A percentile compares a stretch with the other conserved stretches of the same genome.
Conservation (phyloP, 2,113 vertebrate species). For the Macquaria australasica region DNA sequence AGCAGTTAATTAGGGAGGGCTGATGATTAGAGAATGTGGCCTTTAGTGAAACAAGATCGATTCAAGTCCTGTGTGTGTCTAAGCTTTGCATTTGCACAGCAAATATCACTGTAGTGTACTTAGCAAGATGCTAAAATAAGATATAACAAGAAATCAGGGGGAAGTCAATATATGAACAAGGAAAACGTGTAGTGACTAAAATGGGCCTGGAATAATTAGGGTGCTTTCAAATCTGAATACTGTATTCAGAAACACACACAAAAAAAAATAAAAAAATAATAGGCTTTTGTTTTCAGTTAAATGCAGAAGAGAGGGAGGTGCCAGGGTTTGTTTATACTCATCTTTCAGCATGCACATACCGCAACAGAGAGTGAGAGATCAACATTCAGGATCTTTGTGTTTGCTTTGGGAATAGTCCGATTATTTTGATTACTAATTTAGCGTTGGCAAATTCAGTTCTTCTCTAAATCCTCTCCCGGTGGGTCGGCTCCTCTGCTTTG, state of each 20-base stretch:
- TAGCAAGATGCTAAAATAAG: background rate
- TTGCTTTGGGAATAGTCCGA: conserved; percentile 13
- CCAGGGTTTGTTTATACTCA: background rate
- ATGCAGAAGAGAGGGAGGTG: background rate
- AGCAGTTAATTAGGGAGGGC: conserved; percentile 5
- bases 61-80: conserved; percentile 4
- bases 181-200: background rate
- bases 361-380: background rate
- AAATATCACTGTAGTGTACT: conserved; percentile 1
- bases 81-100: conserved; percentile 7
- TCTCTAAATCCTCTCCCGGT: background rate
- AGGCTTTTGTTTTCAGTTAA: background rate
- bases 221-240: background rate
- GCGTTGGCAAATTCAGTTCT: background rate
- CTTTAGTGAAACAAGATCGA: background rate
- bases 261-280: background rate
- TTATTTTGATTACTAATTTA: conserved; percentile 38
- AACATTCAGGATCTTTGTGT: background rate
- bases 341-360: background rate
- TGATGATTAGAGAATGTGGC: conserved; percentile 18
- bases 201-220: background rate
- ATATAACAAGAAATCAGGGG: background rate
- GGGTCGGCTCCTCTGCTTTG: conserved; percentile 1
- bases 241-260: background rate
- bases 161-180: background rate